Evolutionary conservation across 2,888 invertebrate genomes (phyloP), one percentile per base, ranked within the genome.

Genomic region (Cheilosia scutellata): DNA sequence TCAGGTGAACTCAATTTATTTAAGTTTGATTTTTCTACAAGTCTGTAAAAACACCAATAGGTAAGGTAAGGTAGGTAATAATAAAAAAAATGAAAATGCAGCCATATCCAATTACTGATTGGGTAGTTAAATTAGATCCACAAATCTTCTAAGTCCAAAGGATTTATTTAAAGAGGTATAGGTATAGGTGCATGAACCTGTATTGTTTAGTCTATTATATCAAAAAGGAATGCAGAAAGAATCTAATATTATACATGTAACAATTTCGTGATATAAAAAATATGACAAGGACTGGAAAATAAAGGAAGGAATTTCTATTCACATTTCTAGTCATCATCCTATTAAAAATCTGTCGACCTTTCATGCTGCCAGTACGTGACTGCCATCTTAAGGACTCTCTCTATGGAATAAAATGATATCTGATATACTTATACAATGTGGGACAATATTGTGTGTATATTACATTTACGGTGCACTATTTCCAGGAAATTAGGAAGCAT

Each of bases 341-440:
- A 82, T 82, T 82, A 82, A 82, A 77, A 82, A 82, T 77, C 70
- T 77, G 82, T 82, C 77, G 82, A 82, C 82, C 71, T 76, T 82
- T 82, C 82, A 82, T 77, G 65, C 51, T 70, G 42, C 49, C 51
- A 55, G 29, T 51, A 77, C 82, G 71, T 82, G 82, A 77, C 82
- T 53, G 58, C 25, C 58, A 66, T 77, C 57, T 42, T 76, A 63
- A 57, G 20, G 57, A 16, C 16, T 53, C 20, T 60, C 53, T 20
- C 42, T 40, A 40, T 55, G 33, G 51, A 77, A 58, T 77, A 33
- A 66, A 33, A 60, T 65, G 58, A 60, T 77, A 66, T 77, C 65
- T 80, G 31, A 31, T 47, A 9, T 51, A 16, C 42, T 42, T 44
- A 37, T 74, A 44, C 53, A 55, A 6, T 11, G 11, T 74, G n/a